phyloP scores from a whole-genome alignment of 2,113 vertebrate species.

The Rhodinocichla rosea region DNA sequence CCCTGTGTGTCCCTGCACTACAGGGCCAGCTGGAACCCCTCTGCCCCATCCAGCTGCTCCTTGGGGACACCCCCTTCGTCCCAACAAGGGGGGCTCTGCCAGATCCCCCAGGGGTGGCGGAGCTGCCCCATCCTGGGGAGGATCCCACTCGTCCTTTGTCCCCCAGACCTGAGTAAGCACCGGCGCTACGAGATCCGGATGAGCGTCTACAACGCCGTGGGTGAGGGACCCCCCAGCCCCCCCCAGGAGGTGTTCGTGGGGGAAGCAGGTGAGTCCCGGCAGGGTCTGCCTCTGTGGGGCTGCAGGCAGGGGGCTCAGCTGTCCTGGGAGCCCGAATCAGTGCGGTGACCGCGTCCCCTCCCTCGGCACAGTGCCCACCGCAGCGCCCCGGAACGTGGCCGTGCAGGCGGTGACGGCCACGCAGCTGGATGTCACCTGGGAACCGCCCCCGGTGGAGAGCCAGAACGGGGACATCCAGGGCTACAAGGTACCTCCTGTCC shows the following conservation, averaged over 20 bases:
- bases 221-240: constrained; percentile 87
- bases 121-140: background rate
- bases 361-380: constrained; percentile 83
- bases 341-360: background rate
- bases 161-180: constrained; percentile 89
- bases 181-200: constrained; percentile 93
- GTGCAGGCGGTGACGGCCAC: constrained; percentile 87
- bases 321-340: rapidly evolving
- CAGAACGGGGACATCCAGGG: constrained; percentile 97
- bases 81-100: background rate
- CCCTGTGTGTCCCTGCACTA: background rate
- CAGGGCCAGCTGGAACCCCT: background rate
- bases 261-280: constrained; percentile 83
- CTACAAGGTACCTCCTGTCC: constrained; percentile 81
- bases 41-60: background rate
- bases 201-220: constrained; percentile 92
- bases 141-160: background rate
- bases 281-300: rapidly evolving
- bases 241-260: constrained; percentile 97
- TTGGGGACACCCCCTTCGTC: background rate
- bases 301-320: rapidly evolving
- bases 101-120: rapidly evolving
- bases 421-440: constrained; percentile 94
- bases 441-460: constrained; percentile 83
- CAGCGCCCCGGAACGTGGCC: constrained; percentile 83